A percentile compares a stretch with the other conserved stretches of the same genome.
phyloP scores from a whole-genome alignment of 1,140 invertebrate species.

The Drosophila tropicalis region DNA sequence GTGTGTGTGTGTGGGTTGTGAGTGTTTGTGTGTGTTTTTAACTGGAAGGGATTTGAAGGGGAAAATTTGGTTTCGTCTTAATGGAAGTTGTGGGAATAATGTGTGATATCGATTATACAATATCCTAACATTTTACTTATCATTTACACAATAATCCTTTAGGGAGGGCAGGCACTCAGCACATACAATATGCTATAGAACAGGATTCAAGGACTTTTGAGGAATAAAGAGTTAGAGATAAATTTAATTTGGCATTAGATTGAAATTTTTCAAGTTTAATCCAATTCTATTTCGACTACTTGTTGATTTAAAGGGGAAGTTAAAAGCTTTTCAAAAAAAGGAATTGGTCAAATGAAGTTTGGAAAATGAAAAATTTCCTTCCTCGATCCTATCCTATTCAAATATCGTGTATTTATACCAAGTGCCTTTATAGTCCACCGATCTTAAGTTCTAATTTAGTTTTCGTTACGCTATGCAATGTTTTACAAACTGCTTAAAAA shows the following conservation, averaged over 20 bases:
- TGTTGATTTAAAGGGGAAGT: too few relatives aligned
- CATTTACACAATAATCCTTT: not conserved
- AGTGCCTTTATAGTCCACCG: conserved; percentile 45
- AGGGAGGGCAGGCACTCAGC: not conserved
- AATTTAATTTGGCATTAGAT: too few relatives aligned
- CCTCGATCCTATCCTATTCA: not conserved
- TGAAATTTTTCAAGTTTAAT: too few relatives aligned
- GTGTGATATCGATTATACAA: conserved; percentile 7
- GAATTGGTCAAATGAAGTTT: too few relatives aligned
- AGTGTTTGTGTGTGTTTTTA: not conserved
- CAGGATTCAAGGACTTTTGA: not conserved
- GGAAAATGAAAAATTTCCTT: too few relatives aligned
- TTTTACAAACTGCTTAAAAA: conserved; percentile 48
- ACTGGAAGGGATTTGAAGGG: not conserved
- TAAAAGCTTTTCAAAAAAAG: too few relatives aligned
- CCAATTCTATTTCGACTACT: too few relatives aligned
- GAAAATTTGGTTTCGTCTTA: conserved; percentile 20
- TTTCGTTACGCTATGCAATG: conserved; percentile 68
- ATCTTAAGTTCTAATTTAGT: conserved; percentile 71
- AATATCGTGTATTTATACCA: not conserved
- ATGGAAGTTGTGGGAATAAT: not conserved
- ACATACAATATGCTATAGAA: not conserved
- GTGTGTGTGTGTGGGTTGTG: too few relatives aligned
- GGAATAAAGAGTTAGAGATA: too few relatives aligned
- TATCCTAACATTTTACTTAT: not conserved